Base-by-base conservation (phyloP, 1,140 invertebrate species). In the Pachypeltis micranthus region DNA sequence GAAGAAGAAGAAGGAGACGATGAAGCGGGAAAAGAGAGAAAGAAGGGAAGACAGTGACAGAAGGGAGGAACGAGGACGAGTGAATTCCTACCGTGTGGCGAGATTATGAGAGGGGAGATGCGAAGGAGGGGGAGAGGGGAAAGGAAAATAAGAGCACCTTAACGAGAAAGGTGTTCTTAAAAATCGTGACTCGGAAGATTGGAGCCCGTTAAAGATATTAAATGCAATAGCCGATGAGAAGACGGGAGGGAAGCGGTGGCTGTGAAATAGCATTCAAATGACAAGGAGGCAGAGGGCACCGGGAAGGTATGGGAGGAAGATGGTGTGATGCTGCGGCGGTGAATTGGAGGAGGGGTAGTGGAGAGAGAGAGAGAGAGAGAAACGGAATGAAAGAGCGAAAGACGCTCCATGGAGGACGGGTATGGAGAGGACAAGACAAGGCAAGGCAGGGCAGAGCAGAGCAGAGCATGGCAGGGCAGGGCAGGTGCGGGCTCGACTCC, bases 151-250 rank as follows among this genome's bases (percentile, higher is more conserved):
- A 51, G 47, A 51, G 47, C 47, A 51, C 47, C 47, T 51, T 51
- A 51, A 51, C 47, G 47, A 51, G 47, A 51, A 65, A 69, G 62
- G 64, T 66, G 65, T 66, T 67, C 65, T 57, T 44, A 47, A 64
- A 24, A 34, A 26, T 59, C 16, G 31, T 56, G 59, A 68, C 61
- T 23, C 58, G 56, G 67, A 67, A 61, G 63, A 61, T 63, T 26
- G 34, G 61, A 27, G 2, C 1, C 28, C n/a, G 44, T 3, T 26
- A 39, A 51, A 24, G 44, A 28, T 57, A 57, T 57, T 57, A 57
- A 57, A 28, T 57, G 55, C 2, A 39, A 19, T 16, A 44, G 65
- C 54, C 56, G 65, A 68, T 29, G 47, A 47, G 51, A 51, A 2
- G 27, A n/a, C 55, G 44, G 44, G 24, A 63, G 54, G 47, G 2